Percentiles rank a stretch among this genome's conserved stretches.
These are phyloP conservation scores for Alaudala cheleensis DNA, from an alignment of 2,113 vertebrate species.

Conservation along the genomic window DNA sequence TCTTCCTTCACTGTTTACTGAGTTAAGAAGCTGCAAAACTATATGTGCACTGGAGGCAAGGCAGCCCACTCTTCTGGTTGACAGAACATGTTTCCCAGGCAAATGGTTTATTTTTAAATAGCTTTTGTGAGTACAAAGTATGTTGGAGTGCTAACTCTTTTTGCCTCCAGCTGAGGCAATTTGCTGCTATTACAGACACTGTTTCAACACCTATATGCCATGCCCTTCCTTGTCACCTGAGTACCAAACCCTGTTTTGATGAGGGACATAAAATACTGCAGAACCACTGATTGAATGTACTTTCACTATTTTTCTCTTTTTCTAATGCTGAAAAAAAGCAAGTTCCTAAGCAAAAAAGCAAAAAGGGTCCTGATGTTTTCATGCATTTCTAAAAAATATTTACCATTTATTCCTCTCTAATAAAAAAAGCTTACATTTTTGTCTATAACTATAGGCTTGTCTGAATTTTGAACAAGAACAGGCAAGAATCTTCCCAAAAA, in stretches of 20 bases:
- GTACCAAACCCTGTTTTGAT: neutral
- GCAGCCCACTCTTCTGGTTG: neutral
- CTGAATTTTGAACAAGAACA: conserved; percentile 24
- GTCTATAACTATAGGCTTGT: neutral
- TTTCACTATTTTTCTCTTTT: neutral
- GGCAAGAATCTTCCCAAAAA: neutral
- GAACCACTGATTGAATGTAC: neutral
- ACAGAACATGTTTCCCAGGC: neutral
- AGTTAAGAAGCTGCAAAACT: neutral
- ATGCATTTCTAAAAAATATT: neutral
- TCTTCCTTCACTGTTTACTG: neutral
- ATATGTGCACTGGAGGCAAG: neutral
- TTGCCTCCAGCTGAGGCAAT: neutral
- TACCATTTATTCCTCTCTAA: neutral
- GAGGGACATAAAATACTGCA: neutral
- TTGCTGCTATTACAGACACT: neutral
- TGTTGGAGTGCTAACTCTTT: neutral
- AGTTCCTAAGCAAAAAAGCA: neutral
- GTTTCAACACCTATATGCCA: neutral
- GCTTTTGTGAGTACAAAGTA: neutral
- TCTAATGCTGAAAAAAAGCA: neutral
- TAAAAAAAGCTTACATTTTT: conserved; percentile 21
- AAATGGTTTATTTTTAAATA: neutral
- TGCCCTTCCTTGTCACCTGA: neutral
- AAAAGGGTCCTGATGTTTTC: neutral